phyloP scores from a whole-genome alignment of 2,797 vertebrate species.

The Taeniopygia guttata region DNA sequence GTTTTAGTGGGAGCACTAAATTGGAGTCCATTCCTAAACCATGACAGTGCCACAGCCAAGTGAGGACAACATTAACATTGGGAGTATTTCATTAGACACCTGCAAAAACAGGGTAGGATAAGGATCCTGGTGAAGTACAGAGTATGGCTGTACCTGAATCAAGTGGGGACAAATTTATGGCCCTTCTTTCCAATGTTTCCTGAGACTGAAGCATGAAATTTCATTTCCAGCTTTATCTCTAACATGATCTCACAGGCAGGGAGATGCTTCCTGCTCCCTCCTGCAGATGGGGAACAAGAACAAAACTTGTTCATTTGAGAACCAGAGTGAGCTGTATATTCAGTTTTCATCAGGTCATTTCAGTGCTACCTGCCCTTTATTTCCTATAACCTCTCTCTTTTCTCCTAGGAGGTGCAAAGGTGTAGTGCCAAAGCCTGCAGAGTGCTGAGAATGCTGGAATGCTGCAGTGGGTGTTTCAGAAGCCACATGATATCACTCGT shows the following conservation, averaged over 20 bases:
- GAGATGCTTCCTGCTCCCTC: neutral
- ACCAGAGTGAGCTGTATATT: neutral
- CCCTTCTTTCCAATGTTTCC: neutral
- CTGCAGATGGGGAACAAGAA: neutral
- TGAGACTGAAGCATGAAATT: constrained; percentile 15
- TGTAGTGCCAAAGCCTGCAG: neutral
- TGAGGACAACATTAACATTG: neutral
- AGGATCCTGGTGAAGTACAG: neutral
- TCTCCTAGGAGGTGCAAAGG: neutral
- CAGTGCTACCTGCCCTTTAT: neutral
- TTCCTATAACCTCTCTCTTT: neutral
- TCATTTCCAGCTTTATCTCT: constrained; percentile 28
- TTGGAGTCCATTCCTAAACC: neutral
- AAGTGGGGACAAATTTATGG: neutral
- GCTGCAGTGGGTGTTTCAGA: neutral
- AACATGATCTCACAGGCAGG: neutral
- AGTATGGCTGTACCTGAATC: neutral
- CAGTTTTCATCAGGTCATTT: neutral
- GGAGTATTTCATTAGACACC: neutral
- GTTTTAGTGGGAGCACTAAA: neutral
- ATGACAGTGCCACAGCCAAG: neutral
- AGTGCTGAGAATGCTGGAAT: neutral
- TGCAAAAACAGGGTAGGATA: neutral
- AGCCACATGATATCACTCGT: accelerated
- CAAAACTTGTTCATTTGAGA: neutral